Base-by-base conservation (phyloP, 2,113 vertebrate species). In the Calypte anna region DNA sequence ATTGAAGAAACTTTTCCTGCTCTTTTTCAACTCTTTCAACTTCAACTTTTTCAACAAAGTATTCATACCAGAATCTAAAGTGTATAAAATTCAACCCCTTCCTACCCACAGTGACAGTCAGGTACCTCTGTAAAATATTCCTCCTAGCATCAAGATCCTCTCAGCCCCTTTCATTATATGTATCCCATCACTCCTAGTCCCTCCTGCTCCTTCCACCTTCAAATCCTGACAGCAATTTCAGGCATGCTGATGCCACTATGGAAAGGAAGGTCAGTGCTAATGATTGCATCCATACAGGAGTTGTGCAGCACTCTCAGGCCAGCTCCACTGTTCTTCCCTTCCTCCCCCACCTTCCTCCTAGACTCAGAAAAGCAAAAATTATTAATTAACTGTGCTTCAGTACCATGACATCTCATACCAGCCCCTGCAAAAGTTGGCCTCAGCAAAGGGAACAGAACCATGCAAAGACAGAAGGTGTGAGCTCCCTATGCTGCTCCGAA, bases 171-270 rank as follows among this genome's bases (percentile, higher is more conserved):
- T 51, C 59, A 62, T 22, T 24, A 28, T 38, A 62, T 2, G 14
- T 15, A 51, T 53, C 51, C 36, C 7, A 2, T 24, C 51, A n/a
- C 22, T 74, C 36, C 59, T 40, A 19, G 21, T 23, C 36, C 57
- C 24, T 63, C 43, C 50, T 21, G 43, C 50, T 79, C 24, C 50
- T 82, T 79, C 59, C 50, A 68, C 59, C 20, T 87, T 78, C 55
- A 72, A 27, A 36, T 10, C 25, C n/a, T 55, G 15, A 28, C 15
- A 63, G 36, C 22, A 66, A 48, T n/a, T 82, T 57, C 54, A 46
- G 0, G 1, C 17, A 3, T 12, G 28, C 21, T 68, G 55, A 24
- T 48, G 61, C 33, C 15, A 9, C 36, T 6, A 21, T 24, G 57
- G 24, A 40, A 22, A 2, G 0, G 64, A 57, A 66, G 48, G 46